Base-by-base conservation (phyloP, 1,140 invertebrate species). In the Pogonognathellus flavescens region DNA sequence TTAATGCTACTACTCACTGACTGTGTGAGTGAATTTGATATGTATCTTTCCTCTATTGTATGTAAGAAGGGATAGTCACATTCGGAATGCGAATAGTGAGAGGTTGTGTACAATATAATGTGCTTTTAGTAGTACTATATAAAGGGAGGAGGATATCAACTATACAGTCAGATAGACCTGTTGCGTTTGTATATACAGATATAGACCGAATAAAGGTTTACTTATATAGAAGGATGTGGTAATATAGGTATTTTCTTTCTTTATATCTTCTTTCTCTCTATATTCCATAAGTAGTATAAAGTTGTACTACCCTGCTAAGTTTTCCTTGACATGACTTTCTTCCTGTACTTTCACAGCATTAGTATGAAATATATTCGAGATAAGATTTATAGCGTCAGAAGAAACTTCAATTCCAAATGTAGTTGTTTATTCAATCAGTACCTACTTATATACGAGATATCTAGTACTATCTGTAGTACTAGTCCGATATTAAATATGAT, bases 161-260 rank as follows among this genome's bases (percentile, higher is more conserved):
- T 41, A 41, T 41, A 41, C 2, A 41, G 31, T 41, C 31, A 41
- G 41, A 76, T 76, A 76, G 70, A 76, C 70, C 70, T 76, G 70
- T 76, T 76, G 70, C 70, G 31, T 76, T 13, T n/a, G 11, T 76
- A 76, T n/a, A n/a, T n/a, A n/a, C n/a, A n/a, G n/a, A n/a, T n/a
- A n/a, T n/a, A n/a, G n/a, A n/a, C n/a, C n/a, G n/a, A n/a, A n/a
- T 50, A 76, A n/a, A 41, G 31, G n/a, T 13, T 8, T 31, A 50
- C 53, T 57, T 57, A 57, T 57, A 57, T 57, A 57, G 31, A 41
- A 41, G 31, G 2, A 10, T 13, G n/a, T 14, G 53, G 53, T 57
- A n/a, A n/a, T n/a, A n/a, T n/a, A 4, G n/a, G 53, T 57, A 57
- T 57, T 57, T 14, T 9, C 53, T 9, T 57, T n/a, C 53, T 57